Evolutionary conservation across 2,113 vertebrate genomes (phyloP).

Genomic region (Crocuta crocuta): DNA sequence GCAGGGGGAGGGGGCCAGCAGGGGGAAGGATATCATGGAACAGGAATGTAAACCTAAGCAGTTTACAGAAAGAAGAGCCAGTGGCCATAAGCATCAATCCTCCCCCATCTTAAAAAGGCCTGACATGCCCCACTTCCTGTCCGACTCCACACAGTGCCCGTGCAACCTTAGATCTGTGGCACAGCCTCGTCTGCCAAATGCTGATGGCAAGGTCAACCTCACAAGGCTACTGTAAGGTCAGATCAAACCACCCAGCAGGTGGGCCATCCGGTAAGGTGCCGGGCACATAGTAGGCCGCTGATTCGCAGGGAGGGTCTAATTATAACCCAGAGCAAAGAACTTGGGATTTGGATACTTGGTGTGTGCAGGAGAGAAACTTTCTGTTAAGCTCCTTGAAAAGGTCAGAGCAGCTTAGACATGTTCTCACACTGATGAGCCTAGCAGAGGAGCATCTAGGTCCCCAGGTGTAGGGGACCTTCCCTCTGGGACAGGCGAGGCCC

Average conservation of each 20-base stretch:
- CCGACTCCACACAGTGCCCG: not conserved
- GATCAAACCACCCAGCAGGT: not conserved
- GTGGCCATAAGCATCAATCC: not conserved
- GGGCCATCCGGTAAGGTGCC: not conserved
- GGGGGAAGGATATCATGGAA: not conserved
- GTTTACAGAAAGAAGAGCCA: not conserved
- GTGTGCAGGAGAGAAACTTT: not conserved
- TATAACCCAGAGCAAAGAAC: constrained; percentile 15
- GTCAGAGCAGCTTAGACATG: not conserved
- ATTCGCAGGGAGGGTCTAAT: not conserved
- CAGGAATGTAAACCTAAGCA: not conserved
- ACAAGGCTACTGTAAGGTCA: not conserved
- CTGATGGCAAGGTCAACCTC: not conserved
- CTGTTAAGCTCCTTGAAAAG: not conserved
- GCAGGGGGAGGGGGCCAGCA: not conserved
- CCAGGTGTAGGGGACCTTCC: not conserved
- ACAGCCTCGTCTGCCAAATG: not conserved
- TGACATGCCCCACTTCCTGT: not conserved
- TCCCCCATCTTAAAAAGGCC: not conserved
- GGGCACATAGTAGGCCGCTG: not conserved
- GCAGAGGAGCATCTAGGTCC: not conserved
- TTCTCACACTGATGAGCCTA: not conserved
- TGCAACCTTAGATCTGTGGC: not conserved
- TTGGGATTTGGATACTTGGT: not conserved
- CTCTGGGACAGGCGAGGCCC: not conserved